Percentiles rank a stretch among this genome's conserved stretches.
These are phyloP conservation scores for Calidris pugnax DNA, from an alignment of 2,113 vertebrate species.

Conservation along the genomic window DNA sequence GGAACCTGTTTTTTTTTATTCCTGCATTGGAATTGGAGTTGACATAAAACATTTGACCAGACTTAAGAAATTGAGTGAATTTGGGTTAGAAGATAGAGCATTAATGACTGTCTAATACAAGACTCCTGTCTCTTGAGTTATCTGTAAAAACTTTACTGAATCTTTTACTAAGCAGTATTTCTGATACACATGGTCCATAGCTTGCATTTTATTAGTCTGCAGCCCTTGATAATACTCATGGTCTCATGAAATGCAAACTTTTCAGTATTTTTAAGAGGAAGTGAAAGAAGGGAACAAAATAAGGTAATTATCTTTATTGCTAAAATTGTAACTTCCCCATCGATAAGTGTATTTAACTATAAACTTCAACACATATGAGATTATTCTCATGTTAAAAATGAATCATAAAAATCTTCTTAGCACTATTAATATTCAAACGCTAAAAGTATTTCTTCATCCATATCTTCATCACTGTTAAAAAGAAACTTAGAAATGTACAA, in stretches of 20 bases:
- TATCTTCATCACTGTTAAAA: background rate
- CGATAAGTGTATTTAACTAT: background rate
- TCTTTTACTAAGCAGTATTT: background rate
- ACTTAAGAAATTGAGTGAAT: background rate
- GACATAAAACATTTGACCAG: background rate
- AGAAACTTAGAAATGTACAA: background rate
- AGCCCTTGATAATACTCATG: background rate
- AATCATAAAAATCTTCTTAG: background rate
- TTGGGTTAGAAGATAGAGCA: background rate
- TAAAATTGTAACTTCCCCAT: background rate
- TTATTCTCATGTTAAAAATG: background rate
- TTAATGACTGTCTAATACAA: background rate
- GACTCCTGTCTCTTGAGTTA: background rate
- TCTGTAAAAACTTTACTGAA: background rate
- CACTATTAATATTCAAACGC: background rate
- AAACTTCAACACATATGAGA: background rate
- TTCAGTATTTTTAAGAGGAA: background rate
- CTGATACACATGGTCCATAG: background rate
- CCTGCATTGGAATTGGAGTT: background rate
- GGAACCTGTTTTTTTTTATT: background rate
- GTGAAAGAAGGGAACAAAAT: background rate
- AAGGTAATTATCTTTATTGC: background rate
- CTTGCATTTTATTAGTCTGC: background rate
- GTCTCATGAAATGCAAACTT: background rate
- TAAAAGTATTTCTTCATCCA: background rate